Conservation (phyloP, 1,140 invertebrate genomes). For the Leptopilina boulardi region DNA sequence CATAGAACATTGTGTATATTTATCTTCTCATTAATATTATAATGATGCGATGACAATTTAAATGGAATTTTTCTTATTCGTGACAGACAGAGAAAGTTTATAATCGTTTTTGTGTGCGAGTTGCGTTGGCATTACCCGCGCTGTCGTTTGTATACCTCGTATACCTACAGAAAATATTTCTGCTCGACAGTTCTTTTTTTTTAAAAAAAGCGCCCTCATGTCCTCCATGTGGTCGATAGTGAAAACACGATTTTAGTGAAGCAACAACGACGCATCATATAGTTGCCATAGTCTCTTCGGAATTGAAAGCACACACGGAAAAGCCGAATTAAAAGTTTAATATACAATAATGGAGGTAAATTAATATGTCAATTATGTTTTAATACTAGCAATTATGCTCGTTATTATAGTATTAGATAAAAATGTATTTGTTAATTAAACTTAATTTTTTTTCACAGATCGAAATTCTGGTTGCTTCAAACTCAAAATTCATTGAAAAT, state of each 20-base stretch:
- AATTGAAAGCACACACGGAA: not conserved
- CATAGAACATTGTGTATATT: not conserved
- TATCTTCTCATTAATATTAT: not conserved
- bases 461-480: constrained; percentile 61
- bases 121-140: not conserved
- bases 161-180: not conserved
- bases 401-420: not conserved
- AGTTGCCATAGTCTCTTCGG: not conserved
- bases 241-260: not conserved
- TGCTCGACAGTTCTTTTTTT: no score
- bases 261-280: not conserved
- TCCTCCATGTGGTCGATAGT: not conserved
- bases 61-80: constrained; percentile 11
- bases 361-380: not conserved
- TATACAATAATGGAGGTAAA: constrained; percentile 42
- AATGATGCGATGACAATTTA: not conserved
- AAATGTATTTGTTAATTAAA: constrained; percentile 7
- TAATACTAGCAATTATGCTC: not conserved
- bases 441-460: constrained; percentile 59
- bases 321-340: constrained; percentile 20
- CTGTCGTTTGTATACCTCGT: no score
- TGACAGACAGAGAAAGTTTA: not conserved
- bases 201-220: not conserved
- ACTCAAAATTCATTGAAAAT: constrained; percentile 60
- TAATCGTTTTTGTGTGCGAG: not conserved